phyloP scores from a whole-genome alignment of 2,113 vertebrate species.

The Mesembrinibis cayennensis region DNA sequence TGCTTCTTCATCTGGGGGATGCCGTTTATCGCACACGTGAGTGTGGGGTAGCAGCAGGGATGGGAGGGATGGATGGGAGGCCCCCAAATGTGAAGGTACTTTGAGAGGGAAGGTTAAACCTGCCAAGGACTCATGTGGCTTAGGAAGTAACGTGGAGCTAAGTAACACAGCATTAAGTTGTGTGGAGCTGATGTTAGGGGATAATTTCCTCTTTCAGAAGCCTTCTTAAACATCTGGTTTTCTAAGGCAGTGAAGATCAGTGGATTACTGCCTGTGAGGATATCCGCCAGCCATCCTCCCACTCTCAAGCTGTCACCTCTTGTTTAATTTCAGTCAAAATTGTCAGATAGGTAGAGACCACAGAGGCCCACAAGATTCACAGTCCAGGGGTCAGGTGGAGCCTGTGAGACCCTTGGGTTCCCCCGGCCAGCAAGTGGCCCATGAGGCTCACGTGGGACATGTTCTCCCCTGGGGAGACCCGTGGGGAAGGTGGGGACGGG shows the following conservation, averaged over 20 bases:
- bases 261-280: background rate
- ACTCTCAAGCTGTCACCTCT: background rate
- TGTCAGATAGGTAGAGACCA: background rate
- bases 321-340: background rate
- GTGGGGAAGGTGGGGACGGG: background rate
- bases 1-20: background rate
- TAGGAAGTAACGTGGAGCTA: background rate
- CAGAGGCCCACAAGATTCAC: background rate
- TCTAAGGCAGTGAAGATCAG: background rate
- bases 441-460: fast-evolving
- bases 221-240: background rate
- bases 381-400: background rate
- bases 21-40: background rate
- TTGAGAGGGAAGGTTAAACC: background rate
- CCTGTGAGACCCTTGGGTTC: fast-evolving
- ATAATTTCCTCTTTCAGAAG: background rate
- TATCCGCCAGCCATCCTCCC: background rate
- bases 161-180: background rate
- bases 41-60: background rate
- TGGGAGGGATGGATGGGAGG: background rate
- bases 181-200: background rate
- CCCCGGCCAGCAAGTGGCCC: fast-evolving
- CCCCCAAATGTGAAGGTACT: background rate
- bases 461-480: no score
- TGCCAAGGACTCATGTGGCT: background rate